These are phyloP conservation scores for Sphaerophoria rueppellii DNA, from an alignment of 2,888 invertebrate species.

Conservation along the genomic window DNA sequence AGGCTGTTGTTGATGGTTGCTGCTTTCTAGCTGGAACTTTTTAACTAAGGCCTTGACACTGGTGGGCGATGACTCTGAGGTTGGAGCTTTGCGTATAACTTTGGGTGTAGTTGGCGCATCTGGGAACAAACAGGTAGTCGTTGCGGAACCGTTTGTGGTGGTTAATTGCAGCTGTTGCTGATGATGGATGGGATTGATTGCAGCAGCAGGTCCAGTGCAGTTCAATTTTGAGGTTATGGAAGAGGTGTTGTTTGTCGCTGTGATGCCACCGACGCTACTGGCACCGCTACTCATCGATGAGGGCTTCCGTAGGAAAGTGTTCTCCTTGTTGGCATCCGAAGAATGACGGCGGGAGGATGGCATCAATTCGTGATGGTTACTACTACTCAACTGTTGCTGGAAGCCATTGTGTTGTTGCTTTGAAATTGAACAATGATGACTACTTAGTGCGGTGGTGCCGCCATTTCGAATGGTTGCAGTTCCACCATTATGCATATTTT, in stretches of 20 bases:
- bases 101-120: slow-evolving; percentile 87
- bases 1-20: slow-evolving; percentile 53
- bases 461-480: slow-evolving; percentile 66
- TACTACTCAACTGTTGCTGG: slow-evolving; percentile 50
- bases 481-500: slow-evolving; percentile 60
- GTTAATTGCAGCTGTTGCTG: slow-evolving; percentile 70
- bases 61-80: slow-evolving; percentile 83
- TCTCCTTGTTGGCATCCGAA: slow-evolving; percentile 80
- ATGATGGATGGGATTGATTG: slow-evolving; percentile 74
- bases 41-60: slow-evolving; percentile 82
- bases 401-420: slow-evolving; percentile 62
- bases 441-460: slow-evolving; percentile 66
- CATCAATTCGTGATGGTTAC: slow-evolving; percentile 64
- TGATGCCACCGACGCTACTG: slow-evolving; percentile 58
- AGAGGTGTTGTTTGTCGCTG: slow-evolving; percentile 57
- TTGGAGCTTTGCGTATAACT: slow-evolving; percentile 85
- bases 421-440: slow-evolving; percentile 43
- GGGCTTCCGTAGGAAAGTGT: slow-evolving; percentile 79
- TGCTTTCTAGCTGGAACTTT: slow-evolving; percentile 81
- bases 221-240: slow-evolving; percentile 67
- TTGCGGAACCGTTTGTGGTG: slow-evolving; percentile 73
- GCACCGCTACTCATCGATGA: slow-evolving; percentile 71
- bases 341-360: slow-evolving; percentile 76
- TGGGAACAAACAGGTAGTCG: slow-evolving; percentile 83
- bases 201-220: slow-evolving; percentile 55